Base-by-base conservation (phyloP, 2,113 vertebrate genomes). In the Phyllostomus hastatus region DNA sequence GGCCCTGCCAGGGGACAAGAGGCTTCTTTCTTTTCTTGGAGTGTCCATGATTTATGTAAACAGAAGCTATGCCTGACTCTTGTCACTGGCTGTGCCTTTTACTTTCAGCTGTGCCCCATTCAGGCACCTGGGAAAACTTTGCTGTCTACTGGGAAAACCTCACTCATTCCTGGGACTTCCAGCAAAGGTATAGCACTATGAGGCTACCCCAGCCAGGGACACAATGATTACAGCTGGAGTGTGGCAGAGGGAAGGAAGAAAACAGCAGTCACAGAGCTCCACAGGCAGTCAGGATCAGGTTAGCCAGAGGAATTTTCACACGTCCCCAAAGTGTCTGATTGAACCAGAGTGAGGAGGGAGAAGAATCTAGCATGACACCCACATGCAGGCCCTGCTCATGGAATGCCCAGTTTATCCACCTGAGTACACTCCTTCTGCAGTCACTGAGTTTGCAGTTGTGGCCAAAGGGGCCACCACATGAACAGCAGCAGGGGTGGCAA, bases 151-250 rank as follows among this genome's bases (percentile, higher is more conserved):
- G 5, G 46, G 57, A n/a, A 19, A 35, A 5, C 31, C n/a, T 66
- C 6, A 6, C 24, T 38, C 4, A 31, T 33, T 19, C 75, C 20
- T 16, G 35, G 31, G 66, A 50, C 20, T n/a, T 52, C 4, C 1
- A 11, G 41, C 2, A 0, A 31, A 69, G 19, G 0, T 3, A 0
- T 5, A 43, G 67, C 16, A 31, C 33, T 0, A 2, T 24, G 10
- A 50, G 72, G 35, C 38, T 26, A 69, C 7, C n/a, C 85, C 12
- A 43, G 41, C 35, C 3, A 2, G 14, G 72, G n/a, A 72, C 57
- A 10, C 3, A 5, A 17, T 0, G 0, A 48, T 20, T 0, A 4
- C 0, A 6, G 41, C 28, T 61, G 20, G 28, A 78, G 0, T 19
- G 17, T 8, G 10, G 31, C 38, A 19, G 24, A 59, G 7, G 22